Evolutionary conservation across 2,888 invertebrate genomes (phyloP), one percentile per base, ranked within the genome.

Genomic region (Mesorhabditis sp.): DNA sequence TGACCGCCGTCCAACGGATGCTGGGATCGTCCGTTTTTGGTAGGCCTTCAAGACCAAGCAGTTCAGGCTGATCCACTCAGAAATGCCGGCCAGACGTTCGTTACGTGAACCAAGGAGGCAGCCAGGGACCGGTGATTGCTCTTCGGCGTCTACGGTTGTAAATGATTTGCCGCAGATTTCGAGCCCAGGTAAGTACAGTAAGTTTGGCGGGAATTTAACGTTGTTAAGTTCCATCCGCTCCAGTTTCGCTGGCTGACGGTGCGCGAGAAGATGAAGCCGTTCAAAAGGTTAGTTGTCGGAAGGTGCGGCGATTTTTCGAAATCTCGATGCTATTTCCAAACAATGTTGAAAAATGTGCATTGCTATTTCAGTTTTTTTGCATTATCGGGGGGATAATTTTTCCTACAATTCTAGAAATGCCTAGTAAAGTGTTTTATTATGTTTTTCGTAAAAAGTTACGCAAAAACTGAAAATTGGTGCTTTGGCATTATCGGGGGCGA

Each of bases 1-100:
- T 82, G 50, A 79, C 77, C 65, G 74, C 77, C 1, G 82, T 82
- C n/a, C 79, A 82, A 67, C 73, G 77, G 43, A 79, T 82, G 80
- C 68, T 82, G 68, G 70, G 58, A 10, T 50, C 71, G n/a, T 50
- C 58, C 7, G 10, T 50, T 50, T 50, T 50, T 50, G 58, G 58
- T 50, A 2, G n/a, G 58, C n/a, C n/a, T 0, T 50, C 10, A 50
- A 50, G 58, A 50, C n/a, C 58, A 50, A 50, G 58, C 7, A 50
- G 58, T 50, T 50, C 58, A 50, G 7, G 7, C 58, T 10, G n/a
- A 50, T 13, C 7, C n/a, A 50, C 2, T 50, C 58, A 50, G 58
- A 50, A 50, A 50, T 50, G 58, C 58, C 58, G n/a, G 58, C 58
- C 10, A 10, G 58, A 13, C 58, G 58, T n/a, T 50, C 58, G 58